phyloP scores from a whole-genome alignment of 2,113 vertebrate genomes.

The Ciconia boyciana region DNA sequence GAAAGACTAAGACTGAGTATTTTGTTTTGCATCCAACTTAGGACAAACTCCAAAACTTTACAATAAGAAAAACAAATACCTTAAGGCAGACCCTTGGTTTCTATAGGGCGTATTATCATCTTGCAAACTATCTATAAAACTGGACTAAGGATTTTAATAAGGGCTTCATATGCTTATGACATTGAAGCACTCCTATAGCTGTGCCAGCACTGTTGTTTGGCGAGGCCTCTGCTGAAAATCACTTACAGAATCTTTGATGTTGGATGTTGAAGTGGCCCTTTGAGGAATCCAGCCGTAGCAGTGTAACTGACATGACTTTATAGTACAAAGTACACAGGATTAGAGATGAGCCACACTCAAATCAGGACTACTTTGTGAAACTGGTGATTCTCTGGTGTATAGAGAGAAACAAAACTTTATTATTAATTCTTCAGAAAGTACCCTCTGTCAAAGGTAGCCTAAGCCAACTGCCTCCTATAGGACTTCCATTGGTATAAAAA shows the following conservation, averaged over 20 bases:
- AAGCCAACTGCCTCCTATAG: not conserved
- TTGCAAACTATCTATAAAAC: not conserved
- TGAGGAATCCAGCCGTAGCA: not conserved
- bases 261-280: not conserved
- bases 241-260: not conserved
- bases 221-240: not conserved
- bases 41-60: not conserved
- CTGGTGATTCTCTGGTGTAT: not conserved
- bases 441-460: not conserved
- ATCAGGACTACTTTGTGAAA: not conserved
- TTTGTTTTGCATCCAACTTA: not conserved
- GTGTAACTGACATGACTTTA: not conserved
- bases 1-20: not conserved
- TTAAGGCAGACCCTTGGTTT: not conserved
- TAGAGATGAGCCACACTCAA: not conserved
- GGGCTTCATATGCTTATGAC: not conserved
- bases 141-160: not conserved
- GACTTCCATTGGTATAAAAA: not conserved
- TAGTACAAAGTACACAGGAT: not conserved
- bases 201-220: not conserved
- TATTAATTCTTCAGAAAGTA: not conserved
- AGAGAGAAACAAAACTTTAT: not conserved
- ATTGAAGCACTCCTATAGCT: not conserved
- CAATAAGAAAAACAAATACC: not conserved
- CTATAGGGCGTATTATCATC: not conserved